phyloP scores from a whole-genome alignment of 2,797 vertebrate genomes.

The Myripristis jacobus region DNA sequence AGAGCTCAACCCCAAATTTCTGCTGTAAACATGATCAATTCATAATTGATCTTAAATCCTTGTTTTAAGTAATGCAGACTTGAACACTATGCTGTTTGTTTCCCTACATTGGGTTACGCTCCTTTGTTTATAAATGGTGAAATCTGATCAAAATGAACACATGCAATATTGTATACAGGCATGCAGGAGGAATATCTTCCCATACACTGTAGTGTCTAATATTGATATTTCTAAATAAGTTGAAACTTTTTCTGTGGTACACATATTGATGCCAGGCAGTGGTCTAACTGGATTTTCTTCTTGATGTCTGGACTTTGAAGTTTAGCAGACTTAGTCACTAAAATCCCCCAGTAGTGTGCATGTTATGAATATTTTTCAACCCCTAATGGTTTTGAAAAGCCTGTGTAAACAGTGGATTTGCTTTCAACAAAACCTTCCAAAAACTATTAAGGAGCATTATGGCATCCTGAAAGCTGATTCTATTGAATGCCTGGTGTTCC shows the following conservation, averaged over 20 bases:
- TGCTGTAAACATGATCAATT: background rate
- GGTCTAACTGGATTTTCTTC: slow-evolving; percentile 52
- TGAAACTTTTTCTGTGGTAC: slow-evolving; percentile 24
- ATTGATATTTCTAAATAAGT: background rate
- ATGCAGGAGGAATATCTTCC: background rate
- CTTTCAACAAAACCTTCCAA: slow-evolving; percentile 77
- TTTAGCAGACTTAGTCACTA: slow-evolving; percentile 41
- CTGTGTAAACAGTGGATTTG: slow-evolving; percentile 75
- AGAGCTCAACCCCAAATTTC: slow-evolving; percentile 5
- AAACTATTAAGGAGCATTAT: slow-evolving; percentile 70
- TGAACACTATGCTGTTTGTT: background rate
- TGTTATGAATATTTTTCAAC: slow-evolving; percentile 59
- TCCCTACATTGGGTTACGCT: background rate
- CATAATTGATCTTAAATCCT: background rate
- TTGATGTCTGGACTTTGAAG: slow-evolving; percentile 53
- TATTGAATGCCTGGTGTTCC: slow-evolving; percentile 50
- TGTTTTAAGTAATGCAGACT: background rate
- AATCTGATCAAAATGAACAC: background rate
- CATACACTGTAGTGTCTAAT: background rate
- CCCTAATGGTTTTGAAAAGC: slow-evolving; percentile 69
- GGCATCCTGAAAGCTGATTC: slow-evolving; percentile 75
- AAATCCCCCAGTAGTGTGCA: slow-evolving; percentile 45
- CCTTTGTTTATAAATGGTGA: slow-evolving; percentile 10
- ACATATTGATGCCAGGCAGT: slow-evolving; percentile 54
- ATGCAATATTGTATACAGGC: background rate